Percentiles rank a stretch among this genome's conserved stretches.
phyloP scores from a whole-genome alignment of 2,113 vertebrate genomes.

The Struthio camelus region DNA sequence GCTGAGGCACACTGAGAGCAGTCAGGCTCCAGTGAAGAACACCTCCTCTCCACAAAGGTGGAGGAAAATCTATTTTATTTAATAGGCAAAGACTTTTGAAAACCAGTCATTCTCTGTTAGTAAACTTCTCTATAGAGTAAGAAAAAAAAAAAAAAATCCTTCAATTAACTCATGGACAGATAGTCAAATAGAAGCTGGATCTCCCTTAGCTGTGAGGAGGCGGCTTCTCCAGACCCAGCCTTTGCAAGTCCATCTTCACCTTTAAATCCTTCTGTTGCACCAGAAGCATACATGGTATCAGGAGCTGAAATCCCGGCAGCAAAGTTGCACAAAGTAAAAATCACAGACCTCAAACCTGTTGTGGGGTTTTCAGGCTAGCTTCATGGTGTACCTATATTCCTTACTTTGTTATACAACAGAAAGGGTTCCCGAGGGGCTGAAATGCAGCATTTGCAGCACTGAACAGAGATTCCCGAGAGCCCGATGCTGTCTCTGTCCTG shows the following conservation, averaged over 20 bases:
- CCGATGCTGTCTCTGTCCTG: not conserved
- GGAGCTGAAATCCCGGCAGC: not conserved
- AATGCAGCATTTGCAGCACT: too few relatives aligned
- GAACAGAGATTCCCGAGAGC: too few relatives aligned
- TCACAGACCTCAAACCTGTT: too few relatives aligned
- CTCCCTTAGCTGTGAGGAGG: too few relatives aligned
- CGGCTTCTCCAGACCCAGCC: not conserved
- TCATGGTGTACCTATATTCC: not conserved
- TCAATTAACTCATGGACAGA: not conserved
- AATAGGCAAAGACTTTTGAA: not conserved
- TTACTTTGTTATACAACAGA: too few relatives aligned
- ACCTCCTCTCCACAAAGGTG: not conserved
- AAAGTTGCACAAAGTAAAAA: too few relatives aligned
- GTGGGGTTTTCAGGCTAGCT: not conserved
- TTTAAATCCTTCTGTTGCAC: not conserved
- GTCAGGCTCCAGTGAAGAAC: not conserved
- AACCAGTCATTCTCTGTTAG: not conserved
- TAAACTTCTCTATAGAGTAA: not conserved
- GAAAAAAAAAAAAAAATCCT: not conserved
- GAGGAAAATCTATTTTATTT: not conserved
- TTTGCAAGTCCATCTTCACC: not conserved
- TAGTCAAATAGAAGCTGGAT: not conserved
- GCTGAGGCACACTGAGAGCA: not conserved
- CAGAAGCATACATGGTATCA: too few relatives aligned
- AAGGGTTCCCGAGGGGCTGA: not conserved